phyloP scores from a whole-genome alignment of 2,888 invertebrate species.

The Diaprepes abbreviatus region DNA sequence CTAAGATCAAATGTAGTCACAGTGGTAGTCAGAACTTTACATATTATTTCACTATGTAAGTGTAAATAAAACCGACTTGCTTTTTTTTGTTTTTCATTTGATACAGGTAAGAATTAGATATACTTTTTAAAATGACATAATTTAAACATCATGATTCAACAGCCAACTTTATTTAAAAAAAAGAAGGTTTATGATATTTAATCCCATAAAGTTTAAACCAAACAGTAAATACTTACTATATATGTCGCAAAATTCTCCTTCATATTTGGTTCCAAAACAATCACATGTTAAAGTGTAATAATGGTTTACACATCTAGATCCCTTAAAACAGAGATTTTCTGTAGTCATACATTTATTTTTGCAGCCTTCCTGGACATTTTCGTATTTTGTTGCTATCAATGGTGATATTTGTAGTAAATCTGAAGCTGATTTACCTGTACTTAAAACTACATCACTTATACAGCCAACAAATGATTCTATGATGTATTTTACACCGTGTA shows the following conservation, averaged over 20 bases:
- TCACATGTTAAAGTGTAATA: conserved; percentile 92
- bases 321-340: conserved; percentile 89
- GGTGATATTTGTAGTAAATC: conserved; percentile 86
- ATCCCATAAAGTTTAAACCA: too few relatives aligned
- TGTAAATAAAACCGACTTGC: too few relatives aligned
- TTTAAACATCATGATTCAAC: too few relatives aligned
- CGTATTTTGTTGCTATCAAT: conserved; percentile 88
- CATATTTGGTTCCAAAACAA: conserved; percentile 92
- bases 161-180: too few relatives aligned
- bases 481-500: conserved; percentile 92
- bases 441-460: conserved; percentile 87
- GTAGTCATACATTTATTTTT: conserved; percentile 84
- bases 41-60: too few relatives aligned
- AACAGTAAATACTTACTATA: conserved; percentile 84
- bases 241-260: conserved; percentile 92
- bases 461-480: conserved; percentile 95
- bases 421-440: conserved; percentile 88
- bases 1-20: too few relatives aligned
- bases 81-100: too few relatives aligned
- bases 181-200: too few relatives aligned
- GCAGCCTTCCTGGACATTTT: conserved; percentile 92
- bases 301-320: conserved; percentile 91
- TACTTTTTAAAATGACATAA: too few relatives aligned
- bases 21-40: too few relatives aligned
- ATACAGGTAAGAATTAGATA: too few relatives aligned